Conservation (phyloP, 2,797 vertebrate genomes). For the Labeo calbasu region DNA sequence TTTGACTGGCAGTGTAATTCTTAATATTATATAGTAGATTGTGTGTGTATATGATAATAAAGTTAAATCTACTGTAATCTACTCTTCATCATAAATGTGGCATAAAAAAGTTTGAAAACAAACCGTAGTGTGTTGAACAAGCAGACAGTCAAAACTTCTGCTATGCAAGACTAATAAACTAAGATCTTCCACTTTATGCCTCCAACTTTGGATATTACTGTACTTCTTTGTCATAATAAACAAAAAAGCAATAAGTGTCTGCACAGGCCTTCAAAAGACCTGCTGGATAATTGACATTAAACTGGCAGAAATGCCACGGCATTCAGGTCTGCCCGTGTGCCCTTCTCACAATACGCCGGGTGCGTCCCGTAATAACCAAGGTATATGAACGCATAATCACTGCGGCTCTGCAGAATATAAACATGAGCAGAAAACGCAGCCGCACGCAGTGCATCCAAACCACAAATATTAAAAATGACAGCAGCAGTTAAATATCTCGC, state of each 20-base stretch:
- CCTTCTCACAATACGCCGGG: conserved; percentile 83
- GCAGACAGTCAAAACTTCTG: background rate
- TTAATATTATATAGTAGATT: no score
- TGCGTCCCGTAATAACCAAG: conserved; percentile 80
- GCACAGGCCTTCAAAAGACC: conserved; percentile 74
- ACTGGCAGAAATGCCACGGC: conserved; percentile 84
- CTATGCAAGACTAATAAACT: background rate
- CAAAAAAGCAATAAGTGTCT: conserved; percentile 52
- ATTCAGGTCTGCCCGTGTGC: conserved; percentile 76
- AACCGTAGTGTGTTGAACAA: background rate
- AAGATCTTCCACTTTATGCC: background rate
- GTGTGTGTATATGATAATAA: background rate
- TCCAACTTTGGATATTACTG: background rate
- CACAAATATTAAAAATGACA: conserved; percentile 98
- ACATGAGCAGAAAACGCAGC: conserved; percentile 44
- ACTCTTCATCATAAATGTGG: background rate
- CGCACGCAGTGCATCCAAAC: conserved; percentile 75
- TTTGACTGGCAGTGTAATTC: no score
- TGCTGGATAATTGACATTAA: conserved; percentile 78
- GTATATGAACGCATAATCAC: conserved; percentile 86
- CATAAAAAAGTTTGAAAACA: background rate
- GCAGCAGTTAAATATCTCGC: conserved; percentile 89
- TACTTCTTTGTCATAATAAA: conserved; percentile 45
- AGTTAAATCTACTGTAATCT: background rate
- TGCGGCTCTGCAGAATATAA: conserved; percentile 85